Base-by-base conservation (phyloP, 1,140 invertebrate species). In the Eupeodes corollae region DNA sequence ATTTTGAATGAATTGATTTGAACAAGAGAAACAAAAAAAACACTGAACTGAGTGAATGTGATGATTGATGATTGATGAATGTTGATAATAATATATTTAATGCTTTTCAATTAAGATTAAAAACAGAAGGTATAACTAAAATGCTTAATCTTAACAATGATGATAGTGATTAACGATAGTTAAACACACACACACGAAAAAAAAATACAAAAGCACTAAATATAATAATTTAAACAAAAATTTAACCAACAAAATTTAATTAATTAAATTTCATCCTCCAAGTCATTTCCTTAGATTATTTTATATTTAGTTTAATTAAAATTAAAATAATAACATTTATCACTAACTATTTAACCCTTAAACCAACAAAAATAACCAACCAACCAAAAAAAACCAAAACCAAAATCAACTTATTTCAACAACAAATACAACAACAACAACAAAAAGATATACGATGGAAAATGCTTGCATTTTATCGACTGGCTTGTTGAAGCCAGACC, bases 391-490 rank as follows among this genome's bases (percentile, higher is more conserved):
- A n/a, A n/a, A n/a, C n/a, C n/a, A n/a, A n/a, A n/a, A n/a, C n/a
- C n/a, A n/a, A n/a, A n/a, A n/a, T n/a, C n/a, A 33, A 9, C 8
- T 9, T n/a, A 35, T 35, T n/a, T n/a, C 12, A 35, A n/a, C 34
- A 35, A 35, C 2, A 5, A 12, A 41, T 15, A 32, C 15, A 38
- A 34, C 19, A 46, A 33, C 5, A 11, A 31, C 30, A 43, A 43
- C 42, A 43, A 43, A 42, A 41, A 68, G 66, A 91, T 91, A 63
- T 91, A 92, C 74, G 86, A 90, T 48, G 61, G 61, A 52, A 68
- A 68, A 59, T 82, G 95, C 65, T 82, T 87, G 70, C 83, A 86
- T 50, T 98, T 90, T 73, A 79, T 83, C 54, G 90, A 94, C 58
- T 85, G 81, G 71, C 72, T 93, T 43, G 78, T 95, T 59, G 85